Evolutionary conservation across 1,140 invertebrate genomes (phyloP), one percentile per base, ranked within the genome.

Genomic region (Rhyacophila brunnea): DNA sequence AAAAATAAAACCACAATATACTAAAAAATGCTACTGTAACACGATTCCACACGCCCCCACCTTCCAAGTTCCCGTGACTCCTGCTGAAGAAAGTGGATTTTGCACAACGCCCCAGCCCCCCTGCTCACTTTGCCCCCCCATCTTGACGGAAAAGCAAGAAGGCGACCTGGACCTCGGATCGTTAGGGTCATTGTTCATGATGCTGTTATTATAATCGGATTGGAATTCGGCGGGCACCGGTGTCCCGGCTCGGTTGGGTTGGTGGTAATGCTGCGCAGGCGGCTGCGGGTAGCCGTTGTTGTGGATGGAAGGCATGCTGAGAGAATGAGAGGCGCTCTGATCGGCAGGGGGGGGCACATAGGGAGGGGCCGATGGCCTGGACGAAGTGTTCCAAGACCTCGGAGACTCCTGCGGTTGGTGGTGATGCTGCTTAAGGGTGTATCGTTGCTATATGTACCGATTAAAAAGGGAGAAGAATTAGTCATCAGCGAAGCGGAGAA

Each of bases 71-170:
- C 53, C 51, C n/a, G 46, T 54, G 28, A 58, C 48, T 18, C n/a
- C 46, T 51, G 71, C 70, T 58, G 67, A 65, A 53, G 69, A 72
- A 10, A 67, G 64, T 45, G 71, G 70, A 56, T 75, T 77, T 55
- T 72, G 71, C 64, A 74, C 69, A 36, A 75, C 67, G 58, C 72
- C 70, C 77, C 77, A 79, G 43, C 78, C 64, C 15, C 40, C 74
- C 70, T 77, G 75, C 46, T 69, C 71, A 68, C 73, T 73, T 20
- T 11, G 1, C 10, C 73, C 71, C 53, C 71, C 71, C 75, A 77
- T 77, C 60, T 78, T 78, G 68, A 77, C 77, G 0, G 75, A 77
- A 56, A 77, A 78, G 69, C 74, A 79, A 71, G 75, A 77, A 71
- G 77, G 77, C 70, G 75, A 78, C 58, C 75, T 73, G 56, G 77